Base-by-base conservation (phyloP, 35 echinoderm and acorn worm genomes). In the Apostichopus parvimensis region DNA sequence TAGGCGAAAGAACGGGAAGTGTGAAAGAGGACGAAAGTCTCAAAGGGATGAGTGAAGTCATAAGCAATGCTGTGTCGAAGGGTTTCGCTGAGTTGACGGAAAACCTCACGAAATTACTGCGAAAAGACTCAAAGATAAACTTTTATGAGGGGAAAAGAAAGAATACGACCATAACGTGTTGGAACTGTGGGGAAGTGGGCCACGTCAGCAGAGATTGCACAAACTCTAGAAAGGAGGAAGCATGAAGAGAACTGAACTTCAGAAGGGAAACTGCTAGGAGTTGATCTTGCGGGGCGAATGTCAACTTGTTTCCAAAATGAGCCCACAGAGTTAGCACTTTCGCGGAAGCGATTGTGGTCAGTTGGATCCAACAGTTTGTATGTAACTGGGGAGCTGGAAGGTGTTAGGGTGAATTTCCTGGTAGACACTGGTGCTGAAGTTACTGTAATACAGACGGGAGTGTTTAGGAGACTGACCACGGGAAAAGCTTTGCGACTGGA, bases 381-480 rank as follows among this genome's bases (percentile, higher is more conserved):
- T 73, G 70, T 73, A 17, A 73, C 70, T 73, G n/a, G 13, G 18
- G 6, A 73, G n/a, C 70, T 73, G 70, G 70, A 73, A 73, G n/a
- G 70, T 73, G 70, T 73, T 73, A 10, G n/a, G 70, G 70, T 73
- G 70, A n/a, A n/a, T n/a, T n/a, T n/a, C n/a, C n/a, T n/a, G n/a
- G n/a, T n/a, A n/a, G n/a, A n/a, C n/a, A n/a, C n/a, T n/a, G n/a
- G n/a, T n/a, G n/a, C n/a, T n/a, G n/a, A 17, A 73, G 70, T 73
- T 73, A 73, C 70, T 73, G 70, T 73, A 21, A 73, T 73, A 73
- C 70, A 73, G 70, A 73, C 70, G 70, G 70, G n/a, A 73, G 70
- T 73, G 70, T 73, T 73, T 73, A 17, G 15, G 70, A 73, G 70
- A 61, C 58, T 61, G 58, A 61, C 12, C 58, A 12, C 58, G 12